Conservation (phyloP, 2,797 vertebrate genomes). For the Taenioides sp. region DNA sequence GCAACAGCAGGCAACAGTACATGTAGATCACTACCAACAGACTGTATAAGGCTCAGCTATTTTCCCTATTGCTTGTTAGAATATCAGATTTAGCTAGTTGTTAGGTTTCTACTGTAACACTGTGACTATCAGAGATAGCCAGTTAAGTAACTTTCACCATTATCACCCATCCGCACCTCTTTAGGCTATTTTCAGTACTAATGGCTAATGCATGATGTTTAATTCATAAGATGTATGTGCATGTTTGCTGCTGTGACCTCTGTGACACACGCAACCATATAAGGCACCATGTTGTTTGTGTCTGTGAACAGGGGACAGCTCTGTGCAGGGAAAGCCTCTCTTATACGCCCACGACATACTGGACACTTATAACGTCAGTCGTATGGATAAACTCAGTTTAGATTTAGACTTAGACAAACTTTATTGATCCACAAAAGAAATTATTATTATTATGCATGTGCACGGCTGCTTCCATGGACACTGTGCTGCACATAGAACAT, state of each 20-base stretch:
- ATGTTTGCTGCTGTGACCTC: not conserved
- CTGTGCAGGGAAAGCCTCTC: not conserved
- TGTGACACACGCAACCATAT: not conserved
- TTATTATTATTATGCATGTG: not conserved
- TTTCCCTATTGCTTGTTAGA: not conserved
- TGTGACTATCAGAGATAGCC: too few relatives aligned
- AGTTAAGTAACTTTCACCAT: not conserved
- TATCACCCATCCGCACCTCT: not conserved
- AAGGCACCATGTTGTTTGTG: not conserved
- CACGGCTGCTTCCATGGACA: not conserved
- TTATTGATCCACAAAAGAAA: too few relatives aligned
- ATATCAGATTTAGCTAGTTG: not conserved
- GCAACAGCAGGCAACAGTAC: not conserved
- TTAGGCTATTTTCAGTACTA: not conserved
- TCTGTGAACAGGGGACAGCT: not conserved
- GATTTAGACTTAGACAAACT: too few relatives aligned
- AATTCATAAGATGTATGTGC: not conserved
- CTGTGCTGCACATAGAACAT: not conserved
- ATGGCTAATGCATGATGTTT: constrained; percentile 2
- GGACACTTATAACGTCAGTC: not conserved
- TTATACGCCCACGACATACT: not conserved
- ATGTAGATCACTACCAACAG: not conserved
- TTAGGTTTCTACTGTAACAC: not conserved
- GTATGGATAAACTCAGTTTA: not conserved
- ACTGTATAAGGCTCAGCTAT: not conserved